Evolutionary conservation across 2,888 invertebrate genomes (phyloP), one percentile per base, ranked within the genome.

Genomic region (Drosophila robusta): DNA sequence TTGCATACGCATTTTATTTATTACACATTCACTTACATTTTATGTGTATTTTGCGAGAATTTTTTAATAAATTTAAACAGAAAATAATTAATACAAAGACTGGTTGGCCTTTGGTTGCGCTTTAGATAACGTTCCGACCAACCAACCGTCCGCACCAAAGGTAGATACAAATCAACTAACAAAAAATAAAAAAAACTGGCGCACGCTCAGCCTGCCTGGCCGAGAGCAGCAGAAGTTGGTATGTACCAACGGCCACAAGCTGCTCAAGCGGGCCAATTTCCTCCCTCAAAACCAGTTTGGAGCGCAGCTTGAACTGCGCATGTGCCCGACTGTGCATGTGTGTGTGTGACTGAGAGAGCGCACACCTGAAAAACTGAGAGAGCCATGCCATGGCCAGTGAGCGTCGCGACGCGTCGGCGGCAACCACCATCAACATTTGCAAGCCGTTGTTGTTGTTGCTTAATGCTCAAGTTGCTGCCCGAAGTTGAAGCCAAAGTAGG

Each of bases 211-310:
- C 71, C 75, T 52, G 76, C 16, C 55, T 68, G 77, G 66, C 67
- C 77, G 76, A 77, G 79, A 78, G 70, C 60, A 66, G 46, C 62
- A 45, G 60, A 68, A 64, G 54, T 80, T 82, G 79, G 82, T 79
- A 79, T 82, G 71, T 79, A 82, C 76, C 82, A 75, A 75, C 66
- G 69, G 41, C 51, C 26, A 52, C 54, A 60, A 36, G 49, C 69
- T 47, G 62, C 63, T 62, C 65, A 66, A 73, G 67, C 78, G 63
- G 70, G 75, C 77, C 58, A 70, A 78, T 88, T 87, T 88, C 88
- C 89, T 89, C 89, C 88, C 89, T 80, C 80, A 70, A 87, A 89
- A 84, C 87, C 87, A 89, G 89, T 87, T 87, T 89, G 68, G 87
- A 89, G 87, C 73, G 70, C 87, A 87, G 89, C 72, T 89, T 77